Percentiles rank a stretch among this genome's conserved stretches.
These are phyloP conservation scores for Paralichthys olivaceus DNA, from an alignment of 2,113 vertebrate genomes.

Conservation along the genomic window DNA sequence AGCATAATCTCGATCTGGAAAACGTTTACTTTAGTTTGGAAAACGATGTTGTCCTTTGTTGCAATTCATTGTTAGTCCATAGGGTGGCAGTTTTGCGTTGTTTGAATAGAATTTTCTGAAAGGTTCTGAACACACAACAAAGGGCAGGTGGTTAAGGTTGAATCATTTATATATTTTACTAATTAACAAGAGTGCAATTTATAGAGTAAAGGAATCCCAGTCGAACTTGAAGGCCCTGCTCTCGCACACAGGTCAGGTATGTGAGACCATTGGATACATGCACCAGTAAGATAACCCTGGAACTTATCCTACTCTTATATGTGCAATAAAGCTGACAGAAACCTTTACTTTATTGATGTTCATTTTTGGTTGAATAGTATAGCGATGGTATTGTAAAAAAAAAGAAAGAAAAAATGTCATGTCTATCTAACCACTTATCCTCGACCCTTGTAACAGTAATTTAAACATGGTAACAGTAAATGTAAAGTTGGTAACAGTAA, in stretches of 20 bases:
- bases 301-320: not conserved
- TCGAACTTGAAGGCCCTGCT: not conserved
- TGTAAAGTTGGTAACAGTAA: too few species aligned
- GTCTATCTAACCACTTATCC: too few species aligned
- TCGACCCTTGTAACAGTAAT: too few species aligned
- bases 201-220: not conserved
- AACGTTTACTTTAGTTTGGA: not conserved
- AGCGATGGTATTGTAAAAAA: too few species aligned
- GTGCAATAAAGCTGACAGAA: not conserved
- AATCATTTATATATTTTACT: not conserved
- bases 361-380: too few species aligned
- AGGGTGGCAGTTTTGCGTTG: constrained; percentile 41
- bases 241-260: not conserved
- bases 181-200: not conserved
- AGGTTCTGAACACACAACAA: not conserved
- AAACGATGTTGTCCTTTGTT: not conserved
- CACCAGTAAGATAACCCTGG: not conserved
- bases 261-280: not conserved
- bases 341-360: too few species aligned
- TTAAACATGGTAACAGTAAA: too few species aligned
- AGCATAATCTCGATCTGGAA: too few species aligned
- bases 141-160: not conserved
- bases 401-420: too few species aligned
- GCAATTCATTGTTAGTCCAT: constrained; percentile 23
- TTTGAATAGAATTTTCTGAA: not conserved